Conservation (phyloP, 2,797 vertebrate species). For the Synaphobranchus kaupii region DNA sequence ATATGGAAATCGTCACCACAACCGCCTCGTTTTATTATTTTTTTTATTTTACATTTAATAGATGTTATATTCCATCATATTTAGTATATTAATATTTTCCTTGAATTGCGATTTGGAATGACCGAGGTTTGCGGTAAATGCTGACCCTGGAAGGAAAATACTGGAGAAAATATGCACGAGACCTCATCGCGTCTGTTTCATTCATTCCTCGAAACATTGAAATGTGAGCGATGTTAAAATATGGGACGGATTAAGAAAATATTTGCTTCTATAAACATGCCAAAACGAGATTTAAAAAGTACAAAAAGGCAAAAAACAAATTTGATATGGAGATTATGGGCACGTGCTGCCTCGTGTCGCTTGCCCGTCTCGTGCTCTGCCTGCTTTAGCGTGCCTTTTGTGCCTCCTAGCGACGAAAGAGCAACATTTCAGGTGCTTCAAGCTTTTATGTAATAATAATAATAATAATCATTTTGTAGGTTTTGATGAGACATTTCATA, state of each 20-base stretch:
- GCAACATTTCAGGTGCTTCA: neutral
- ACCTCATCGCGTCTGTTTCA: neutral
- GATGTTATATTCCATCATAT: too few species aligned
- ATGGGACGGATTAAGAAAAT: neutral
- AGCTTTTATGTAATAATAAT: neutral
- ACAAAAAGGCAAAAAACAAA: neutral
- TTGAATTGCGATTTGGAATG: neutral
- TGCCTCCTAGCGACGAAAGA: conserved; percentile 3
- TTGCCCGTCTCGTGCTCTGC: neutral
- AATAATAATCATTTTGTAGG: neutral
- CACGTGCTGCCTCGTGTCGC: neutral
- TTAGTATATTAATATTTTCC: neutral
- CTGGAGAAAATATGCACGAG: neutral
- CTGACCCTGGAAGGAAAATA: neutral
- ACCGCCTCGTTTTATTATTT: too few species aligned
- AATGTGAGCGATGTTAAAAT: neutral
- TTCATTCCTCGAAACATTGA: neutral
- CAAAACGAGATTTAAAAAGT: neutral
- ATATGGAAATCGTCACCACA: neutral
- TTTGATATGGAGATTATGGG: neutral
- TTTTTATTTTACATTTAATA: too few species aligned
- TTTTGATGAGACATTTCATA: neutral
- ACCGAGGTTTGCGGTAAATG: neutral
- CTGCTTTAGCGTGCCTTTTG: neutral
- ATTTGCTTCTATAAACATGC: neutral